Evolutionary conservation across 2,888 invertebrate genomes (phyloP).

Genomic region (Ectemnius continuus): DNA sequence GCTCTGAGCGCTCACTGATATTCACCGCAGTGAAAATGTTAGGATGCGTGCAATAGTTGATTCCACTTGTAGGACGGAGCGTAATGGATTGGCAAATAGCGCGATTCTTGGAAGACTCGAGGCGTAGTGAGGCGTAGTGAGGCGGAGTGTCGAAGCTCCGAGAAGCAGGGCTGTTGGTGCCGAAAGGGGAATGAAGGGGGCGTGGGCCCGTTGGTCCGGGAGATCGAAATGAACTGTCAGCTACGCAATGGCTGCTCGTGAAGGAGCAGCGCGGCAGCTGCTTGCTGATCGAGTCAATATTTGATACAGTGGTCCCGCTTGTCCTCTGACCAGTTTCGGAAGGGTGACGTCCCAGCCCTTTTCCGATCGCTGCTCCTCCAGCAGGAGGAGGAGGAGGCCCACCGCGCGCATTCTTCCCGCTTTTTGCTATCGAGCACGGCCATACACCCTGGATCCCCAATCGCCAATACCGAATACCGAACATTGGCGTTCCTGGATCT

Average conservation of each 20-base stretch:
- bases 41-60: no score
- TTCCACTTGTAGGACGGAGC: no score
- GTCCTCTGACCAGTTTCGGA: slow-evolving; percentile 64
- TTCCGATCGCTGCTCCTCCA: slow-evolving; percentile 43
- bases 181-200: neutral
- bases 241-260: slow-evolving; percentile 43
- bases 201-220: neutral
- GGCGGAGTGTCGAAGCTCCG: neutral
- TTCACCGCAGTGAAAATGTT: no score
- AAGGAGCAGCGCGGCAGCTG: slow-evolving; percentile 70
- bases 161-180: neutral
- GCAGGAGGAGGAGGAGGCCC: slow-evolving; percentile 47
- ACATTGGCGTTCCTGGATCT: slow-evolving; percentile 21
- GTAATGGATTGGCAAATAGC: no score
- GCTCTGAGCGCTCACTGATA: no score
- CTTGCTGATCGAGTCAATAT: slow-evolving; percentile 68
- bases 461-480: slow-evolving; percentile 53
- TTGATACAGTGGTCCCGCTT: slow-evolving; percentile 68
- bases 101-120: no score
- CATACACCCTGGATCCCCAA: slow-evolving; percentile 50
- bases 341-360: slow-evolving; percentile 62
- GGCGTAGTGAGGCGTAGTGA: no score
- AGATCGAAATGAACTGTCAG: slow-evolving; percentile 55
- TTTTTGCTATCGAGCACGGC: slow-evolving; percentile 61
- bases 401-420: slow-evolving; percentile 66